Conservation (phyloP, 1,140 invertebrate genomes). For the Apolygus lucorum region DNA sequence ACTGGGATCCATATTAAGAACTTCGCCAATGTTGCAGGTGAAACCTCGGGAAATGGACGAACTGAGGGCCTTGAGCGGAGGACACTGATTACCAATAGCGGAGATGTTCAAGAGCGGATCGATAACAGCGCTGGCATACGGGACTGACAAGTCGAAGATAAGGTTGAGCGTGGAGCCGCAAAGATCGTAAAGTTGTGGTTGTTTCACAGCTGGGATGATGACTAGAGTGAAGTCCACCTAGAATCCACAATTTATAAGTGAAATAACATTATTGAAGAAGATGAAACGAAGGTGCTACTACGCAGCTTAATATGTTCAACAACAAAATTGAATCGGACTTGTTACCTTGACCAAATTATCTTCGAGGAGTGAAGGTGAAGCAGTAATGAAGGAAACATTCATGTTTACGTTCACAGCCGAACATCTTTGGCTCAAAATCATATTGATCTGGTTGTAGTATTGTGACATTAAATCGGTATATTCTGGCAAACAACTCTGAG, state of each 20-base stretch:
- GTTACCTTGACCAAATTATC: conserved; percentile 69
- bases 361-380: conserved; percentile 62
- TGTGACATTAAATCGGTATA: conserved; percentile 77
- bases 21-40: conserved; percentile 85
- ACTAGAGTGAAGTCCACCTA: conserved; percentile 75
- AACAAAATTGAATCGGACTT: background rate
- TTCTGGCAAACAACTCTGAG: conserved; percentile 68
- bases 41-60: conserved; percentile 83
- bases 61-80: conserved; percentile 72
- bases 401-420: conserved; percentile 91
- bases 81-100: conserved; percentile 82
- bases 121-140: conserved; percentile 82
- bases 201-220: conserved; percentile 75
- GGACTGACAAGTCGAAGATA: conserved; percentile 88
- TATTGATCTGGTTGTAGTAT: conserved; percentile 71
- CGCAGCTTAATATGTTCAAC: too few species aligned
- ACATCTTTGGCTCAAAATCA: conserved; percentile 77
- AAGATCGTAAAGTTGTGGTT: conserved; percentile 84
- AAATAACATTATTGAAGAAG: background rate
- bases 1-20: conserved; percentile 82
- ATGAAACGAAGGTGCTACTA: background rate
- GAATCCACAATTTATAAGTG: background rate
- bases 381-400: conserved; percentile 81
- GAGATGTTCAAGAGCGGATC: conserved; percentile 81
- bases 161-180: conserved; percentile 87